Evolutionary conservation across 2,113 vertebrate species (phyloP), one percentile per base, ranked within the genome.

Genomic region (human (Homo sapiens)): DNA sequence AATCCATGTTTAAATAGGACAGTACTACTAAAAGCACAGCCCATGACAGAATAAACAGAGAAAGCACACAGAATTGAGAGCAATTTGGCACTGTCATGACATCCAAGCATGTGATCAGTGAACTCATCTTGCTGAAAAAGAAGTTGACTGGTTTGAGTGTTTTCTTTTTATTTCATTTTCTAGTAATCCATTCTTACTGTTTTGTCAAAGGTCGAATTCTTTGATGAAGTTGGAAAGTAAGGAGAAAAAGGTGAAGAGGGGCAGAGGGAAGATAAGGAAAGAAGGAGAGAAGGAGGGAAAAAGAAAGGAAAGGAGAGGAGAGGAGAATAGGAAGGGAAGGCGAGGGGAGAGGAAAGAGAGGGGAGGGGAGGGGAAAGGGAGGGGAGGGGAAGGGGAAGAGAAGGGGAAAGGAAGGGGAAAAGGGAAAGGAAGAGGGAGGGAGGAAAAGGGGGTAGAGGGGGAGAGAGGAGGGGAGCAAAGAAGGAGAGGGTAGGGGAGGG

Each of bases 291-390:
- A 35, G 27, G 9, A 68, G 3, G 13, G 13, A 64, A 14, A 64
- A 13, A 70, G 11, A 27, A 20, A 48, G 43, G 20, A 48, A 27
- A 57, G 11, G 14, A 20, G 14, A 57, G 11, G 8, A 20, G 14
- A 4, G 10, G 5, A 14, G 32, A 72, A 11, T 5, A 32, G 18
- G 23, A 2, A 57, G 12, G 30, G 32, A 30, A 8, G 7, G 7
- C 1, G 9, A 43, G 17, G 20, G 40, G 8, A 22, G 6, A 35
- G 2, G 20, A 5, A 25, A n/a, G 2, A 43, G 3, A 2, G 32
- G 25, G 3, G 11, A 27, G 2, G 5, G 2, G 30, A n/a, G 2
- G 6, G 30, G 2, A 9, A 30, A 3, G 5, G 4, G 30, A 8
- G 5, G 14, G 2, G 10, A 40, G 6, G 55, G 9, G 16, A 27